Conservation (phyloP, 1,140 invertebrate species). For the Limonius californicus region DNA sequence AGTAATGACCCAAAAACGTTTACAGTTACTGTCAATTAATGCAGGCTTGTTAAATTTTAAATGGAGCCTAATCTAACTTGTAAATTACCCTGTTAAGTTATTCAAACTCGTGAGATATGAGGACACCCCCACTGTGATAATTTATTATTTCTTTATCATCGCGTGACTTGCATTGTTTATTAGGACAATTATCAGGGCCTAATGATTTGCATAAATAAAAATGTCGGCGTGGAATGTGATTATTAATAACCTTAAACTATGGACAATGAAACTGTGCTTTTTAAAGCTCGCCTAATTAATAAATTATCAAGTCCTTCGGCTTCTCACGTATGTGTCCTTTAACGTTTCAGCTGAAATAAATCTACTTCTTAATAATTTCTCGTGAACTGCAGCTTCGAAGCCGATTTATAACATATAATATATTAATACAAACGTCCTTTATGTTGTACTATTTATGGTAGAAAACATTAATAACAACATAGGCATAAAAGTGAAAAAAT, state of each 20-base stretch:
- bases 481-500: no score
- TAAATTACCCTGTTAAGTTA: constrained; percentile 34
- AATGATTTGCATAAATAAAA: constrained; percentile 24
- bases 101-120: constrained; percentile 35
- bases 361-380: no score
- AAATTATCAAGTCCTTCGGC: not conserved
- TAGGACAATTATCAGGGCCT: constrained; percentile 30
- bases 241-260: constrained; percentile 4
- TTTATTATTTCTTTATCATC: constrained; percentile 31
- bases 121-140: constrained; percentile 33
- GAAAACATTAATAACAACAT: no score
- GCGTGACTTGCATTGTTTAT: constrained; percentile 30
- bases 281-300: not conserved
- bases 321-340: no score
- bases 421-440: no score
- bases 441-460: no score
- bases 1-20: constrained; percentile 15
- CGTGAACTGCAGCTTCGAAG: no score
- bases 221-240: not conserved
- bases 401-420: no score
- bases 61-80: constrained; percentile 33
- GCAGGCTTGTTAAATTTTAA: constrained; percentile 19
- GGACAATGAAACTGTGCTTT: not conserved
- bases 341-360: no score
- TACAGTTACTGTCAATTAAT: constrained; percentile 23